These are phyloP conservation scores for Synanthedon tipuliformis DNA, from an alignment of 2,888 invertebrate species.

Conservation along the genomic window DNA sequence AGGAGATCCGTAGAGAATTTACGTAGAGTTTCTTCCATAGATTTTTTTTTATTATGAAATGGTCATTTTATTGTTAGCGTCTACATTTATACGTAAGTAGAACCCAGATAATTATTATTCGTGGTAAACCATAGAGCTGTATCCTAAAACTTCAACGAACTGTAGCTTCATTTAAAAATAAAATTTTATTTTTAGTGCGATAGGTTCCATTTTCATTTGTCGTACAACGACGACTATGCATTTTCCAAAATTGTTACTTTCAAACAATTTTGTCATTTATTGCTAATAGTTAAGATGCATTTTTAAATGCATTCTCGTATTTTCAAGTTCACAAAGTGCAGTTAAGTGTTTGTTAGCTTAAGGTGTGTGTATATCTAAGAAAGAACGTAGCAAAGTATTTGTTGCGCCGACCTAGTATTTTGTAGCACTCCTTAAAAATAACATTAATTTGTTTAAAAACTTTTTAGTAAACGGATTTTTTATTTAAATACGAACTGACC, in stretches of 20 bases:
- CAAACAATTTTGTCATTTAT: background rate
- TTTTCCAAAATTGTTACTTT: background rate
- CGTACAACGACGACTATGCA: background rate
- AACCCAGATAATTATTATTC: too few species aligned
- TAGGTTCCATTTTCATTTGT: background rate
- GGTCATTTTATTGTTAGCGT: too few species aligned
- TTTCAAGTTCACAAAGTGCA: background rate
- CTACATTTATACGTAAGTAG: too few species aligned
- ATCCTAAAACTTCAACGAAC: too few species aligned
- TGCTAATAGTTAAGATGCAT: background rate
- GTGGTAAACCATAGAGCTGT: too few species aligned
- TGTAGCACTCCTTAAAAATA: too few species aligned
- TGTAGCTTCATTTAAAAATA: background rate
- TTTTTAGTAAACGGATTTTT: too few species aligned
- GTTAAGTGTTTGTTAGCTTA: conserved; percentile 7
- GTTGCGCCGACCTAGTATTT: conserved; percentile 5
- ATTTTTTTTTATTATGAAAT: too few species aligned
- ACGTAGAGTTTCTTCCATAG: too few species aligned
- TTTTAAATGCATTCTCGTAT: background rate
- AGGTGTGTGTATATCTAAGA: conserved; percentile 8
- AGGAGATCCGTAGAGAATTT: too few species aligned
- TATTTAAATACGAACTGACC: too few species aligned
- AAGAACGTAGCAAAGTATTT: conserved; percentile 12
- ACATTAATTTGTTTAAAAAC: too few species aligned
- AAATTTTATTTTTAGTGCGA: background rate